Evolutionary conservation across 2,797 vertebrate genomes (phyloP).

Genomic region (Pitangus sulphuratus): DNA sequence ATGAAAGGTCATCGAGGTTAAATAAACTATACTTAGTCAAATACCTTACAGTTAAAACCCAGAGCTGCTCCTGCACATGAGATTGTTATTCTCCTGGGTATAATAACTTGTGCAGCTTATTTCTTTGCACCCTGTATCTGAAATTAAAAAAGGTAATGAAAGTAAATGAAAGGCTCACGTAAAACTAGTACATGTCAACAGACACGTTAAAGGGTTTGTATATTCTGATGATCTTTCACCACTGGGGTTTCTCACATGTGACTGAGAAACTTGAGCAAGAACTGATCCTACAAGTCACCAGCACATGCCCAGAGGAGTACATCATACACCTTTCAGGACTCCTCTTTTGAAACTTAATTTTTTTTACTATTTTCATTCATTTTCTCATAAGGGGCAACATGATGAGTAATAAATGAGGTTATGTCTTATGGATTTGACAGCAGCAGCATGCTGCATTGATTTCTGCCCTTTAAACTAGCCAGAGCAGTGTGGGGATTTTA

Average conservation of each 20-base stretch:
- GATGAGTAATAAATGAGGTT: slow-evolving; percentile 9
- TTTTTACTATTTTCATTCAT: neutral
- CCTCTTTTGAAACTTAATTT: neutral
- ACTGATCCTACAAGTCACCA: neutral
- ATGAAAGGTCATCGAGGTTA: slow-evolving; percentile 44
- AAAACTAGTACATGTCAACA: neutral
- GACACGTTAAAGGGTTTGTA: neutral
- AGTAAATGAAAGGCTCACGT: neutral
- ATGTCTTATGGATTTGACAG: neutral
- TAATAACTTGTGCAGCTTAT: neutral
- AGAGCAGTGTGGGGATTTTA: neutral
- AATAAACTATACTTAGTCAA: slow-evolving; percentile 47
- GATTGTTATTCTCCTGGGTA: neutral
- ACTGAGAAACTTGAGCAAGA: neutral
- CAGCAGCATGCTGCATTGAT: neutral
- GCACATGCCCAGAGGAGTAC: neutral
- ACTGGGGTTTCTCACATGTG: neutral
- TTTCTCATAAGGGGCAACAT: neutral
- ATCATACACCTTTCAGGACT: neutral
- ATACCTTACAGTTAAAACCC: neutral
- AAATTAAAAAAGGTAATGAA: neutral
- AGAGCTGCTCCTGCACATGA: neutral
- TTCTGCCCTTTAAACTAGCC: neutral
- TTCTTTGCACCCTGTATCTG: neutral
- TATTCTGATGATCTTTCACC: neutral